phyloP scores from a whole-genome alignment of 1,140 invertebrate genomes.

The Ceratina japonica region DNA sequence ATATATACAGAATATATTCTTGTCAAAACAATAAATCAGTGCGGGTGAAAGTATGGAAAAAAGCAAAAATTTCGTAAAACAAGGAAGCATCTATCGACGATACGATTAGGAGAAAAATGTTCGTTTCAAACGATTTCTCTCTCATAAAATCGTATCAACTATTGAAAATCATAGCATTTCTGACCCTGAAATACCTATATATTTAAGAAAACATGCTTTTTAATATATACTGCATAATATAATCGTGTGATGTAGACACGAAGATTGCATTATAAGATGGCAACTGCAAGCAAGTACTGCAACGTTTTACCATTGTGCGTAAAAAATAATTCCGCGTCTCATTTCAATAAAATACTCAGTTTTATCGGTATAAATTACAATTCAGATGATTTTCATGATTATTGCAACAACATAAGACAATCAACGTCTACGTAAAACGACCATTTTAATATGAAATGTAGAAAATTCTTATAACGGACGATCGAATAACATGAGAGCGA shows the following conservation, averaged over 20 bases:
- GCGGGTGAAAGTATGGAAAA: background rate
- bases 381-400: background rate
- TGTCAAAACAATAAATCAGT: background rate
- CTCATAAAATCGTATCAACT: background rate
- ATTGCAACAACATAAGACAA: background rate
- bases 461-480: background rate
- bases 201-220: background rate
- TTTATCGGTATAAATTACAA: background rate
- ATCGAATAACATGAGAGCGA: background rate
- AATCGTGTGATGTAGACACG: background rate
- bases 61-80: background rate
- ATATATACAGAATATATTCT: background rate
- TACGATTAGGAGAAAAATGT: background rate
- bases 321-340: background rate
- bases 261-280: constrained; percentile 13
- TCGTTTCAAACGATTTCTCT: background rate
- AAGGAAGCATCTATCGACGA: background rate
- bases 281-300: background rate
- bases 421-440: background rate
- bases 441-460: background rate
- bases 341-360: background rate
- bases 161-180: background rate
- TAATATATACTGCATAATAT: background rate
- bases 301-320: background rate
- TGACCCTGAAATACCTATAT: background rate